These are phyloP conservation scores for Larimichthys crocea DNA, from an alignment of 2,113 vertebrate species.

Conservation along the genomic window DNA sequence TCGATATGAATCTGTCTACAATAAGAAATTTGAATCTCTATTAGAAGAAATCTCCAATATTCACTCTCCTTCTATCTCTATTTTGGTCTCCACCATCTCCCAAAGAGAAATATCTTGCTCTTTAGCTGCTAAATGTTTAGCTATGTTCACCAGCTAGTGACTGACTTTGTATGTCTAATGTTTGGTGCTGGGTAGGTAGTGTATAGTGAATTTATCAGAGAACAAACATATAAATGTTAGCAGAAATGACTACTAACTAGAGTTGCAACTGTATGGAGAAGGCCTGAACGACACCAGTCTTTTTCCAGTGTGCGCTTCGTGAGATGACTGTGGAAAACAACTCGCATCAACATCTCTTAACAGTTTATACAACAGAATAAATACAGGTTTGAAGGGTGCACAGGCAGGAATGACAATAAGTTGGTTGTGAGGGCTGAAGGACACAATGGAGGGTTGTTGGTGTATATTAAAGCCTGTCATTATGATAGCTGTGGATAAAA, in stretches of 20 bases:
- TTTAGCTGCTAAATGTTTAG: background rate
- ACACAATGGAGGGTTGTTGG: conserved; percentile 65
- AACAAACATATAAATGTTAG: background rate
- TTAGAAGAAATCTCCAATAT: background rate
- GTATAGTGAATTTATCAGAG: background rate
- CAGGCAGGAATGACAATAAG: conserved; percentile 44
- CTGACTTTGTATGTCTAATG: background rate
- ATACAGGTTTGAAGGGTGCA: conserved; percentile 34
- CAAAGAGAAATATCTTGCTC: background rate
- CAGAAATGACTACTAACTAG: background rate
- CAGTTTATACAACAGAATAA: conserved; percentile 46
- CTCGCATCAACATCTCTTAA: conserved; percentile 30
- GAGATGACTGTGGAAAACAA: conserved; percentile 14
- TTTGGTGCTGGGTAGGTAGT: background rate
- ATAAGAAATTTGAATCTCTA: background rate
- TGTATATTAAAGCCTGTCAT: conserved; percentile 58
- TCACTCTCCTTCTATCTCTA: background rate
- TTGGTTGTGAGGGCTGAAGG: conserved; percentile 44
- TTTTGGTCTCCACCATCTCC: background rate
- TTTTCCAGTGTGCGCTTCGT: background rate
- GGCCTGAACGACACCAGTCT: background rate
- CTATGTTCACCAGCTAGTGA: background rate
- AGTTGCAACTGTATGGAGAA: background rate
- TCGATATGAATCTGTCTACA: too few relatives aligned
- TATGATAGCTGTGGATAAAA: conserved; percentile 58